Base-by-base conservation (phyloP, 2,888 invertebrate species). In the Agrilus biguttatus region DNA sequence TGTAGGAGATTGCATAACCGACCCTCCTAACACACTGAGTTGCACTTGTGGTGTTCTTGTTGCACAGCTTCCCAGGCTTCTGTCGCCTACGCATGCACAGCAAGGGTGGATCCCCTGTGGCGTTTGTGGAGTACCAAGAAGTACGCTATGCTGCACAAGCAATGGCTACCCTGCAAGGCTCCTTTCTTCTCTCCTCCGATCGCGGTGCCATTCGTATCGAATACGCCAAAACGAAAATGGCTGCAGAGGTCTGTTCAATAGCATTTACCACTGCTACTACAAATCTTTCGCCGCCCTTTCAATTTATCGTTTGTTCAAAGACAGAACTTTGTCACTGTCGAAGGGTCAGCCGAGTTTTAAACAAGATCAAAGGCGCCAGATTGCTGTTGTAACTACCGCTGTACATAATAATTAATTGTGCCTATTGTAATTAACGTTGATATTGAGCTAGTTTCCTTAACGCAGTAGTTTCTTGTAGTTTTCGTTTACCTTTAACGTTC, bases 151-250 rank as follows among this genome's bases (percentile, higher is more conserved):
- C 97, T 62, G 79, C 86, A 65, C 82, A 86, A 63, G 95, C 93
- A 61, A 82, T 95, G 83, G 80, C 82, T 64, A 80, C 87, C 62
- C 83, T 97, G 61, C 95, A 97, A 73, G 96, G 96, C 68, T 89
- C 90, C 69, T 84, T 89, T 71, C 83, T 95, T 63, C 83, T 92
- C 69, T 91, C 92, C 69, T 93, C 93, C 55, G 90, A 90, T 66
- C 87, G 95, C 68, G 93, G 93, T 59, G 92, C 93, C 66, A 92
- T 97, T 69, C 85, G 95, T 69, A 93, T 97, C 71, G 96, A 97
- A 77, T 97, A 87, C 78, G 96, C 96, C 70, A 90, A 92, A 77
- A 91, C 88, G 73, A 95, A 95, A 81, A 93, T 96, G 93, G 89
- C 91, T 66, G 87, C 85, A 73, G 72, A 75, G 67, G 77, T 72